Base-by-base conservation (phyloP, 1,140 invertebrate genomes). In the Pseudomyrmex dendroicus region DNA sequence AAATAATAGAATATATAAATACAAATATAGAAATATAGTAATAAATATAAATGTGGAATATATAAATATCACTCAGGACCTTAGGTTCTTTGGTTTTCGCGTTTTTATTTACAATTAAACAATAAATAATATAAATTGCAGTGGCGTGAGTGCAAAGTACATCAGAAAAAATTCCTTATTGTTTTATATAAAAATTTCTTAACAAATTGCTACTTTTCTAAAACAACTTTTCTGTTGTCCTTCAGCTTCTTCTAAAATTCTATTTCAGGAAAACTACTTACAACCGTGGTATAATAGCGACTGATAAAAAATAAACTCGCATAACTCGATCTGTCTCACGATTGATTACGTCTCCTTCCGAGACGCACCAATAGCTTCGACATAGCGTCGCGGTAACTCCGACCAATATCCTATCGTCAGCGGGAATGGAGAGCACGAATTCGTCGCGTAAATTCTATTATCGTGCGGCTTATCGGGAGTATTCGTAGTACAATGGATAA, bases 401-500 rank as follows among this genome's bases (percentile, higher is more conserved):
- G 35, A 70, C 17, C 86, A 48, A 70, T 48, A 61, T 52, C 78
- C 85, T 72, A 85, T 66, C 76, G 84, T 73, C 73, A 73, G 74
- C 48, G 84, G 50, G 73, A 86, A 86, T 64, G 87, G 73, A 74
- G 57, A 76, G 74, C 74, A 35, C 35, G 86, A 88, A 89, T 78
- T 82, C 83, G 73, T 70, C 84, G 73, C 73, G 84, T 88, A 89
- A 90, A 90, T 90, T 90, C 86, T 88, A 90, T 88, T 90, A 90
- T 90, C 86, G 86, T 46, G 1, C 54, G 17, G 87, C 84, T 89
- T 89, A 89, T 92, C 89, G 83, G 22, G 50, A 48, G 48, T 66
- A 76, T 84, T 84, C 84, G 86, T 64, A 84, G 86, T 86, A 91
- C 91, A 92, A 92, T 92, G 89, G 90, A 87, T 90, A 86, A 90